Base-by-base conservation (phyloP, 2,888 invertebrate genomes). In the Nymphalis polychloros region DNA sequence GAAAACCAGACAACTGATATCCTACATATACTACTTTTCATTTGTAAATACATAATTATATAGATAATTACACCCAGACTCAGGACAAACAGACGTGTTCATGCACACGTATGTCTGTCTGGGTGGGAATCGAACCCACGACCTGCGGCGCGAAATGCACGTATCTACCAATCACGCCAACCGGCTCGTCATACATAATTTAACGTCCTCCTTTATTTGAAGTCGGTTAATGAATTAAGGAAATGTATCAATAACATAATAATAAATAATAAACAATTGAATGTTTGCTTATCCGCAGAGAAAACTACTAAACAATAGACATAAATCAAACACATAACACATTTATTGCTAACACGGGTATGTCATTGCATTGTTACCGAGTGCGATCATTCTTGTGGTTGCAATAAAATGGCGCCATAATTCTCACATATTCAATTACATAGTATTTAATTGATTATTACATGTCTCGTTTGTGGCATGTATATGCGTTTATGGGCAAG, bases 301-400 rank as follows among this genome's bases (percentile, higher is more conserved):
- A 52, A 52, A 52, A 52, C 52, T 31, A 27, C 27, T 16, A 20
- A 61, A 49, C 63, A 63, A 67, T 64, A 64, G 57, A 52, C 55
- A 70, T 67, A 70, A 70, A 70, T 68, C 68, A 68, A 60, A 46
- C 27, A 50, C 46, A 57, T 52, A 67, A 70, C 57, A 57, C 23
- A 31, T 62, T 63, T 61, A 64, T 65, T 64, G 48, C 46, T 47
- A 23, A 60, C 31, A 55, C 55, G 50, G 64, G 49, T 59, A 50
- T 66, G 65, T 70, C 68, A 59, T 50, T 59, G 63, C 64, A 68
- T 70, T 62, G 61, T 61, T 70, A 20, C 17, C 19, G 46, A 49
- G 47, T 64, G 64, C n/a, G 63, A 59, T 68, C 67, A 68, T 59
- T 31, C 53, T 23, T 69, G 41, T 63, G 13, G 17, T 13, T 52